Conservation (phyloP, 2,888 invertebrate genomes). For the Agrotis ipsilon region DNA sequence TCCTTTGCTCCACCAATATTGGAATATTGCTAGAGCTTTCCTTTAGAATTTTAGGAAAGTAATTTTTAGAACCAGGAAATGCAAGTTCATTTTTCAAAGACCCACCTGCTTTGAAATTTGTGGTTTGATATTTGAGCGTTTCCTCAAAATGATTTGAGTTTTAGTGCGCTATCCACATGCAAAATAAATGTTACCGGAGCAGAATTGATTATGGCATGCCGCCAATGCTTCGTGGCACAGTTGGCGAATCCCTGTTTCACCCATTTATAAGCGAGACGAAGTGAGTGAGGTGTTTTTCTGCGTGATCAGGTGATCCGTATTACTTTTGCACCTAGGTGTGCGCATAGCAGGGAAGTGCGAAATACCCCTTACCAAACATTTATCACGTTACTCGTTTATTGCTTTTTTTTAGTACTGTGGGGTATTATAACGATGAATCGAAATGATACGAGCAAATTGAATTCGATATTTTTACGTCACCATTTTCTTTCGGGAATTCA, state of each 20-base stretch:
- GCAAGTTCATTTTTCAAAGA: constrained; percentile 3
- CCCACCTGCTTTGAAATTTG: constrained; percentile 28
- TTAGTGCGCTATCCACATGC: constrained; percentile 53
- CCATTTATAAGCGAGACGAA: constrained; percentile 54
- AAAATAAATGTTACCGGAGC: constrained; percentile 59
- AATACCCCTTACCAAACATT: constrained; percentile 45
- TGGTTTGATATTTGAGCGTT: constrained; percentile 45
- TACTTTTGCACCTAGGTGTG: constrained; percentile 38
- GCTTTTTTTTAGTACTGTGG: constrained; percentile 30
- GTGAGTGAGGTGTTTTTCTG: constrained; percentile 53
- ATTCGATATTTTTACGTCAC: constrained; percentile 15
- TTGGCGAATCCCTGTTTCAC: constrained; percentile 65
- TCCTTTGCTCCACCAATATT: constrained; percentile 1
- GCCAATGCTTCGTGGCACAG: constrained; percentile 66
- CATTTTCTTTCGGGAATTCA: not conserved
- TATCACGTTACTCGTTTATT: constrained; percentile 49
- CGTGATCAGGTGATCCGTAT: constrained; percentile 50
- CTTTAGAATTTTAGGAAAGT: not conserved
- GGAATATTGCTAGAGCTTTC: constrained; percentile 3
- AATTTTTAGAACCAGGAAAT: constrained; percentile 10
- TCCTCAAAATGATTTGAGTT: constrained; percentile 49
- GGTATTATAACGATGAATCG: constrained; percentile 27
- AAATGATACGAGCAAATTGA: constrained; percentile 33
- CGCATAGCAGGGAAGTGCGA: constrained; percentile 31
- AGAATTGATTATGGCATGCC: constrained; percentile 71